phyloP scores from a whole-genome alignment of 2,888 invertebrate species.

The Zygothrica quintamaculata region DNA sequence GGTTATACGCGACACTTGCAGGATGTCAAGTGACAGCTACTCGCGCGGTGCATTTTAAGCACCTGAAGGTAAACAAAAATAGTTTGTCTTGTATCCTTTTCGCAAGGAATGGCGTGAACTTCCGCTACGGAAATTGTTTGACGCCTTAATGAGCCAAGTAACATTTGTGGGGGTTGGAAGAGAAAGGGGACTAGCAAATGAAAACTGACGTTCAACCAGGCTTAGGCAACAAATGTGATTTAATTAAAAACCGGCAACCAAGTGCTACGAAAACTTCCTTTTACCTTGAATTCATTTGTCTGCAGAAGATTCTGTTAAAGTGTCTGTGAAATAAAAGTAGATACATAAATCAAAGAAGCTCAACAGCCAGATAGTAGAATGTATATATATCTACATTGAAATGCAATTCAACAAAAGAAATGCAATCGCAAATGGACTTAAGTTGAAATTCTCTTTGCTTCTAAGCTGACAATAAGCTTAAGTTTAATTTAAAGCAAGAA shows the following conservation, averaged over 20 bases:
- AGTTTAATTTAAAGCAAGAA: conserved; percentile 20
- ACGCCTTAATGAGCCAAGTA: conserved; percentile 66
- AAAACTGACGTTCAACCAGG: conserved; percentile 31
- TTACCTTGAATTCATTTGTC: conserved; percentile 17
- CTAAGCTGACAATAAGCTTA: conserved; percentile 14
- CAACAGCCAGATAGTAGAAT: background rate
- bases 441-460: background rate
- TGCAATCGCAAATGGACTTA: conserved; percentile 1
- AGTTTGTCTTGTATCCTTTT: conserved; percentile 37
- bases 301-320: background rate
- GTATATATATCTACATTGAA: background rate
- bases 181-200: conserved; percentile 25
- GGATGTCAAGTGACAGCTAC: conserved; percentile 25
- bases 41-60: conserved; percentile 33
- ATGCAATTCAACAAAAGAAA: conserved; percentile 10
- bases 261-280: conserved; percentile 50
- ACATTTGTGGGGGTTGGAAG: background rate
- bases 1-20: conserved; percentile 3
- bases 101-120: conserved; percentile 17
- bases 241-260: conserved; percentile 62
- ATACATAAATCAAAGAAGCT: conserved; percentile 20
- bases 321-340: conserved; percentile 5
- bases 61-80: conserved; percentile 36
- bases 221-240: conserved; percentile 51
- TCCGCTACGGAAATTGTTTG: conserved; percentile 60